Conservation (phyloP, 2,113 vertebrate genomes). For the Serilophus lunatus region DNA sequence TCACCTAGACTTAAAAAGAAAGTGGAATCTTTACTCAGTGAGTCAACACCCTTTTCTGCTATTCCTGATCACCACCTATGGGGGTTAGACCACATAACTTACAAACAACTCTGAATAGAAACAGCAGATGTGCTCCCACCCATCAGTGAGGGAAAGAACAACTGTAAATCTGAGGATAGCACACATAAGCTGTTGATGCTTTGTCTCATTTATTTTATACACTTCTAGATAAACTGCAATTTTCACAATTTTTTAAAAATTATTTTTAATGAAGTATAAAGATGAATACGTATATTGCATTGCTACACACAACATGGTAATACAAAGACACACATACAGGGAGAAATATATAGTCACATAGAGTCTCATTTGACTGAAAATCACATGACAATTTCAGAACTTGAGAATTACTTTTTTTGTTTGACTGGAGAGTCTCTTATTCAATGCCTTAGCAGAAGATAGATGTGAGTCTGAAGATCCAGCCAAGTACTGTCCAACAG, state of each 20-base stretch:
- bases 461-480: neutral
- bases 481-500: neutral
- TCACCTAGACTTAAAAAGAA: neutral
- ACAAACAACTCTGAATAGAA: neutral
- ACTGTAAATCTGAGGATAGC: neutral
- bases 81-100: neutral
- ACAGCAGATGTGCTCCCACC: neutral
- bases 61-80: neutral
- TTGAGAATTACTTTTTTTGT: neutral
- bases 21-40: neutral
- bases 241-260: neutral
- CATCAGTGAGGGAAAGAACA: neutral
- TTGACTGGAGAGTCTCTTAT: neutral
- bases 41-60: neutral
- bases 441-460: neutral
- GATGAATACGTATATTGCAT: neutral
- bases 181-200: neutral
- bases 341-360: neutral
- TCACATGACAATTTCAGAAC: neutral
- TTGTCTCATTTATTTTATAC: neutral
- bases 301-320: neutral
- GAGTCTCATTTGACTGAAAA: neutral
- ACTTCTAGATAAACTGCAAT: neutral
- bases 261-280: neutral
- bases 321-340: neutral